Evolutionary conservation across 2,113 vertebrate species (phyloP).

Genomic region (Eurypyga helias): DNA sequence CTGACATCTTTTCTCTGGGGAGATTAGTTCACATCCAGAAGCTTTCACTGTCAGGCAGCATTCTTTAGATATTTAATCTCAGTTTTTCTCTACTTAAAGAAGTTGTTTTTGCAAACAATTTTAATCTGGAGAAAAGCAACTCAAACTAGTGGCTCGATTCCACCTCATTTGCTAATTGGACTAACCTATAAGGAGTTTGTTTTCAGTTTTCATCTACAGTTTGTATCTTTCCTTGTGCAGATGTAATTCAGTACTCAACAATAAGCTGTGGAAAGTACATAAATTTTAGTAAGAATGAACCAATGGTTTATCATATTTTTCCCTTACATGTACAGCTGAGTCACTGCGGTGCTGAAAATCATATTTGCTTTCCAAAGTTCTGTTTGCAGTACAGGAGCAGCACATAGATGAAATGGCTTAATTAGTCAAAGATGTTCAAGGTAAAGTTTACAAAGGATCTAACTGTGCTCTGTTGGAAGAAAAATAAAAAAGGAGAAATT

Average conservation of each 20-base stretch:
- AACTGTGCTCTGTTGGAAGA: slow-evolving; percentile 8
- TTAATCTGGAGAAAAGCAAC: neutral
- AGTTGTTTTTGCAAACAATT: neutral
- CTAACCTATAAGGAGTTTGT: slow-evolving; percentile 33
- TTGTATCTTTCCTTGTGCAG: slow-evolving; percentile 6
- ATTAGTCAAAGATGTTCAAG: slow-evolving; percentile 61
- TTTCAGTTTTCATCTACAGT: neutral
- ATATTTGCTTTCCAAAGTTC: slow-evolving; percentile 20
- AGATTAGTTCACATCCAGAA: neutral
- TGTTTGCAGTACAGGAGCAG: slow-evolving; percentile 50
- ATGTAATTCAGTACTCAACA: neutral
- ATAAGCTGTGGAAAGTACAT: neutral
- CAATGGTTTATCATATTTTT: slow-evolving; percentile 16
- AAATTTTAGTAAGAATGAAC: slow-evolving; percentile 41
- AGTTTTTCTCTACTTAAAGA: neutral
- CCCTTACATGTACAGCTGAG: neutral
- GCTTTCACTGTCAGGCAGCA: neutral
- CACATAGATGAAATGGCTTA: slow-evolving; percentile 48
- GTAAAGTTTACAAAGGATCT: slow-evolving; percentile 47
- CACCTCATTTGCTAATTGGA: slow-evolving; percentile 20
- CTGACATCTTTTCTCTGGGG: neutral
- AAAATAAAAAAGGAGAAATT: slow-evolving; percentile 20
- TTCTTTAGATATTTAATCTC: neutral
- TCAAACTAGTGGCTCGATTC: neutral
- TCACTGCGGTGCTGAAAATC: slow-evolving; percentile 16